A percentile compares a stretch with the other conserved stretches of the same genome.
Evolutionary conservation across 2,797 vertebrate species (phyloP).

Genomic region (Syndactyla subalaris): DNA sequence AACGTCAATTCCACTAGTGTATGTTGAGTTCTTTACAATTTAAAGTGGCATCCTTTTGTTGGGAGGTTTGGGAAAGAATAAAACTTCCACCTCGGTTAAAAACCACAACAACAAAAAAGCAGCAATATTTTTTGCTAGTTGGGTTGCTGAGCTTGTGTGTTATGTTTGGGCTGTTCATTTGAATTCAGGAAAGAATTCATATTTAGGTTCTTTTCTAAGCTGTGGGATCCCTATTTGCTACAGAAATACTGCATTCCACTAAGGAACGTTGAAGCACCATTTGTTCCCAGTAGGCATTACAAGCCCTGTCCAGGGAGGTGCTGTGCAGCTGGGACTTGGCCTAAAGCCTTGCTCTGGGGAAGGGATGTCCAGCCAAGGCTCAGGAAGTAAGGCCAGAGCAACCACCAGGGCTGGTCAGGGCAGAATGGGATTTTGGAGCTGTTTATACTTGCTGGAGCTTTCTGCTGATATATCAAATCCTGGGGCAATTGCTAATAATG

Average conservation of each 20-base stretch:
- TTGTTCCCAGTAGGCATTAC: background rate
- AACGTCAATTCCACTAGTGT: background rate
- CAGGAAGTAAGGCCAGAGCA: background rate
- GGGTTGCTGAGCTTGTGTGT: background rate
- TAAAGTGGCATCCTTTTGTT: background rate
- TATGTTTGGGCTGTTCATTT: background rate
- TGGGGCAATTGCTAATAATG: background rate
- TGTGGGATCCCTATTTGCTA: background rate
- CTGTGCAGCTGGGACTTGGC: accelerated
- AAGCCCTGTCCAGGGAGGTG: background rate
- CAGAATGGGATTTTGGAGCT: background rate
- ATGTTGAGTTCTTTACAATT: background rate
- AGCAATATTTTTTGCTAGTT: background rate
- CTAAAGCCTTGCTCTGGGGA: background rate
- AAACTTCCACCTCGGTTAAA: background rate
- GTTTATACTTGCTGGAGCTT: background rate
- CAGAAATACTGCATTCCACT: background rate
- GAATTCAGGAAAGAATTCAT: background rate
- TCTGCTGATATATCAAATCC: background rate
- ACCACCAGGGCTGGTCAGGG: background rate
- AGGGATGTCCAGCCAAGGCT: background rate
- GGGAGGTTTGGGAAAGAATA: background rate
- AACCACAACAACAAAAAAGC: background rate
- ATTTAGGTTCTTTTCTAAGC: background rate
- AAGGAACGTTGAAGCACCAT: background rate